These are phyloP conservation scores for Falco rusticolus DNA, from an alignment of 2,797 vertebrate genomes.

Conservation along the genomic window DNA sequence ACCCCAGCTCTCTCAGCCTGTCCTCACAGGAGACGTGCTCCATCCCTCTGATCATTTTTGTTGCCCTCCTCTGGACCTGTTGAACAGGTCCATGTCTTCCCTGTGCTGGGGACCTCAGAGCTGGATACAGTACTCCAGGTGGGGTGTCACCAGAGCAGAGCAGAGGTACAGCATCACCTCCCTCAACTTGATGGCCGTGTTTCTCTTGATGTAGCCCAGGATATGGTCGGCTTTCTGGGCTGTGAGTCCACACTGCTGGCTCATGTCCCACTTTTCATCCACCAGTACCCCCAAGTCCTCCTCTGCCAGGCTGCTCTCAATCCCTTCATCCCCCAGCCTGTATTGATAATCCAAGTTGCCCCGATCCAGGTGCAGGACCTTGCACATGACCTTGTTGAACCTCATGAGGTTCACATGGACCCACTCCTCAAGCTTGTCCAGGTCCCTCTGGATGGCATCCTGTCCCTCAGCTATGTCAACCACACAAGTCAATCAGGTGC, in stretches of 20 bases:
- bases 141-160: not conserved
- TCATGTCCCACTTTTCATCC: not conserved
- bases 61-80: not conserved
- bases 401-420: not conserved
- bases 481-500: not conserved
- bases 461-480: not conserved
- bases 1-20: not conserved
- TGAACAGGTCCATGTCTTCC: not conserved
- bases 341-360: not conserved
- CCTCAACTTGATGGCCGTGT: fast-evolving
- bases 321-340: not conserved
- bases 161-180: not conserved
- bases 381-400: not conserved
- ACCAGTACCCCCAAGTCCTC: not conserved
- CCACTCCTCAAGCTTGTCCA: not conserved
- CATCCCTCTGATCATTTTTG: not conserved
- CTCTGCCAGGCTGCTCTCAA: not conserved
- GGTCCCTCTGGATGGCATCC: not conserved
- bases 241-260: not conserved
- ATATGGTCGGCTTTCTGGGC: not conserved
- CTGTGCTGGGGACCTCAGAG: not conserved
- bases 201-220: not conserved
- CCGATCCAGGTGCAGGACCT: not conserved
- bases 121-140: not conserved
- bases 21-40: not conserved